These are phyloP conservation scores for Tetrapedia diversipes DNA, from an alignment of 2,888 invertebrate species.

Conservation along the genomic window DNA sequence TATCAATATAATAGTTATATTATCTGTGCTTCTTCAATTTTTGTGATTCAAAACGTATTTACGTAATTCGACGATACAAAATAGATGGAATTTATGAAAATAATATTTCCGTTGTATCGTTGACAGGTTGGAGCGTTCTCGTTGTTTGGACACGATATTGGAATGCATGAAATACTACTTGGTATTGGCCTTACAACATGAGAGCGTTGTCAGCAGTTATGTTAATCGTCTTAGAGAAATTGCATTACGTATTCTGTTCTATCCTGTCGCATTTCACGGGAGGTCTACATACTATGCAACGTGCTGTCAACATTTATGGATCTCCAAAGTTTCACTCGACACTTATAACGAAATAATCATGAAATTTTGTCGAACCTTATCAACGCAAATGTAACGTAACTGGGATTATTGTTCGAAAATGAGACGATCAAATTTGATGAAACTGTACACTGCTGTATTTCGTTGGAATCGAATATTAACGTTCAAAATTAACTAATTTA, in stretches of 20 bases:
- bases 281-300: constrained; percentile 36
- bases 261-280: constrained; percentile 66
- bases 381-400: background rate
- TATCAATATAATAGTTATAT: no score
- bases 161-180: constrained; percentile 19
- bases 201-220: constrained; percentile 53
- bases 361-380: constrained; percentile 16
- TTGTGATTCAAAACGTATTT: no score
- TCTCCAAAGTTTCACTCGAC: constrained; percentile 9
- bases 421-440: no score
- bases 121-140: no score
- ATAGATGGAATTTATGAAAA: no score
- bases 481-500: no score
- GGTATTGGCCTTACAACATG: constrained; percentile 38
- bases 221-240: constrained; percentile 71
- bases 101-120: no score
- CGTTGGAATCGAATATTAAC: no score
- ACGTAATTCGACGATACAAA: no score
- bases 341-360: background rate
- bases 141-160: constrained; percentile 23
- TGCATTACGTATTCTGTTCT: constrained; percentile 72
- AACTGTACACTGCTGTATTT: no score
- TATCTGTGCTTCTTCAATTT: no score
- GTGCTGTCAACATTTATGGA: constrained; percentile 39
- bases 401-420: background rate